Conservation (phyloP, 1,140 invertebrate species). For the Orchestia grillus region DNA sequence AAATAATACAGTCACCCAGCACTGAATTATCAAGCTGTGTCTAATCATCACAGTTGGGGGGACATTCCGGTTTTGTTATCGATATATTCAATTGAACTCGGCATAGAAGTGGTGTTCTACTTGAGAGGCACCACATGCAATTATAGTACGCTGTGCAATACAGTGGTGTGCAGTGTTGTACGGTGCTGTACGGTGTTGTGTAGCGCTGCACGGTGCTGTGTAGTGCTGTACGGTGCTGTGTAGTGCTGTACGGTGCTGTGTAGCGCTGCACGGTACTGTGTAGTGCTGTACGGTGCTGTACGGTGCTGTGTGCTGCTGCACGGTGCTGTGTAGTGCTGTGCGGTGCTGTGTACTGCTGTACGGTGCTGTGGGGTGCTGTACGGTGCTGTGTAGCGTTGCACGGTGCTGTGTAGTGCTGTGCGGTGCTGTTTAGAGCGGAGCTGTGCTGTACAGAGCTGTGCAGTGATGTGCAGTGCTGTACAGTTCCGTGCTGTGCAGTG, state of each 20-base stretch:
- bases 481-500: no score
- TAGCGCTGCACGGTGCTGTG: neutral
- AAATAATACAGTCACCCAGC: neutral
- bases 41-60: neutral
- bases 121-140: no score
- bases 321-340: neutral
- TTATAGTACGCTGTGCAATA: neutral
- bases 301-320: no score
- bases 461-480: neutral
- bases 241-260: neutral
- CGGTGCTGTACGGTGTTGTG: neutral
- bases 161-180: neutral
- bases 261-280: neutral
- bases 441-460: neutral
- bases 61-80: neutral
- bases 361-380: no score
- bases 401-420: neutral
- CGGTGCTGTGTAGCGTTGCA: neutral
- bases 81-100: neutral
- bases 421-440: neutral
- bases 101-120: neutral
- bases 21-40: neutral
- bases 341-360: neutral
- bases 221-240: neutral
- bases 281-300: no score